phyloP scores from a whole-genome alignment of 2,797 vertebrate species.

The Clarias fuscus region DNA sequence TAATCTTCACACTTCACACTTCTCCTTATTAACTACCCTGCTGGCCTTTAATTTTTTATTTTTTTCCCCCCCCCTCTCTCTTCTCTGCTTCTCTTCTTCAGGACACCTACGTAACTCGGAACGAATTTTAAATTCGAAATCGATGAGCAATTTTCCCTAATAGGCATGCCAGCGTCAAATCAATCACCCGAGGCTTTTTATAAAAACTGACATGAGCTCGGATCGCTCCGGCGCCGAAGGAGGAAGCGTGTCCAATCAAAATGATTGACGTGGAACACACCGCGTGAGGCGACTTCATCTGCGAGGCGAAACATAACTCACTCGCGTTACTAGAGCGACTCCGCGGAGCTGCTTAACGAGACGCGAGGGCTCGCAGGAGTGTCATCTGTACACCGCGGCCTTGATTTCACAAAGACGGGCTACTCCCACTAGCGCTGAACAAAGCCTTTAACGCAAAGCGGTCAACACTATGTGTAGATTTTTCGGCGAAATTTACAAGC shows the following conservation, averaged over 20 bases:
- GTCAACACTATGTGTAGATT: background rate
- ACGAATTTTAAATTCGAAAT: slow-evolving; percentile 9
- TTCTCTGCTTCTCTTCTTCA: background rate
- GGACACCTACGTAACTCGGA: background rate
- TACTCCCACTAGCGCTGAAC: slow-evolving; percentile 1
- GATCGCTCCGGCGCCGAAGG: background rate
- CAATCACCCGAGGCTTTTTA: slow-evolving; percentile 22
- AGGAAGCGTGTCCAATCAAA: slow-evolving; percentile 54
- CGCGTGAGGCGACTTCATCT: slow-evolving; percentile 63
- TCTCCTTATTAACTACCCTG: background rate
- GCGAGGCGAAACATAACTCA: slow-evolving; percentile 68
- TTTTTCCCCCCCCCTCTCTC: no score
- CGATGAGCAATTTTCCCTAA: slow-evolving; percentile 33
- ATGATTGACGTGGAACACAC: slow-evolving; percentile 68
- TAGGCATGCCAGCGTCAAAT: slow-evolving; percentile 22
- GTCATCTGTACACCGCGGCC: background rate
- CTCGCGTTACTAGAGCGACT: slow-evolving; percentile 29
- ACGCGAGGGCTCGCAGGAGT: background rate
- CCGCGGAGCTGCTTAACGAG: slow-evolving; percentile 6
- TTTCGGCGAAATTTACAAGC: background rate
- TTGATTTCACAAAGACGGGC: slow-evolving; percentile 6
- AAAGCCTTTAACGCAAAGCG: background rate
- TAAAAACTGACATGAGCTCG: slow-evolving; percentile 17
- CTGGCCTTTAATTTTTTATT: background rate
- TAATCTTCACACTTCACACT: background rate